Evolutionary conservation across 53 echinoderm and acorn worm species (phyloP).

Genomic region (Holothuria leucospilota): DNA sequence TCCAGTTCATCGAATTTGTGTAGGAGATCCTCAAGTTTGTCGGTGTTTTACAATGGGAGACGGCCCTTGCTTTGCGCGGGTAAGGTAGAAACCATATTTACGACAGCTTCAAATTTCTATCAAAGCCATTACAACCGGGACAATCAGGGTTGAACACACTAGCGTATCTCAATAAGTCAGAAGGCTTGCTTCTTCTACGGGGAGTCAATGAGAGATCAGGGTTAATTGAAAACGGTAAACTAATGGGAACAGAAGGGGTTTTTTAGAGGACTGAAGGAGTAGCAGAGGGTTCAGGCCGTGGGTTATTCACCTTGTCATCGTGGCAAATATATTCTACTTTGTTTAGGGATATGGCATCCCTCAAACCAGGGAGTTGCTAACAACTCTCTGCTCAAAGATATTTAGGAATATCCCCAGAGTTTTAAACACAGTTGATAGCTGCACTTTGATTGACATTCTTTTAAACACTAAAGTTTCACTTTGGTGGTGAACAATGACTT

Average conservation of each 20-base stretch:
- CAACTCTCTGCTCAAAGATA: too few relatives aligned
- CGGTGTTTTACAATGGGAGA: constrained; percentile 27
- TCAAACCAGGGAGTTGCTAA: too few relatives aligned
- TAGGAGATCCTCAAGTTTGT: constrained; percentile 50
- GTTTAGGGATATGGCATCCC: too few relatives aligned
- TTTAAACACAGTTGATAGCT: too few relatives aligned
- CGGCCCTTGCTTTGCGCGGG: constrained; percentile 55
- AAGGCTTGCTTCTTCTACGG: not conserved
- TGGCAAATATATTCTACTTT: constrained; percentile 15
- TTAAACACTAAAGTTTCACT: too few relatives aligned
- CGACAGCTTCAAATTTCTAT: too few relatives aligned
- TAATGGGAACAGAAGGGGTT: not conserved
- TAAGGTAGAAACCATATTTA: constrained; percentile 48
- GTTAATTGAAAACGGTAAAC: constrained; percentile 8
- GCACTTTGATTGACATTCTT: too few relatives aligned
- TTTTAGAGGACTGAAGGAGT: not conserved
- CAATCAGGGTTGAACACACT: constrained; percentile 48
- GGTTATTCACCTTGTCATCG: not conserved
- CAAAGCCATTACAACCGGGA: constrained; percentile 46
- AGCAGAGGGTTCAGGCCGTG: not conserved
- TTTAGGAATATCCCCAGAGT: too few relatives aligned
- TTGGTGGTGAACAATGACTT: too few relatives aligned
- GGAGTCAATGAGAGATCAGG: constrained; percentile 13
- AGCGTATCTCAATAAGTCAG: constrained; percentile 33
- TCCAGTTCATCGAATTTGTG: constrained; percentile 52